Evolutionary conservation across 2,113 vertebrate species (phyloP).

Genomic region (Microcebus tavaratra): DNA sequence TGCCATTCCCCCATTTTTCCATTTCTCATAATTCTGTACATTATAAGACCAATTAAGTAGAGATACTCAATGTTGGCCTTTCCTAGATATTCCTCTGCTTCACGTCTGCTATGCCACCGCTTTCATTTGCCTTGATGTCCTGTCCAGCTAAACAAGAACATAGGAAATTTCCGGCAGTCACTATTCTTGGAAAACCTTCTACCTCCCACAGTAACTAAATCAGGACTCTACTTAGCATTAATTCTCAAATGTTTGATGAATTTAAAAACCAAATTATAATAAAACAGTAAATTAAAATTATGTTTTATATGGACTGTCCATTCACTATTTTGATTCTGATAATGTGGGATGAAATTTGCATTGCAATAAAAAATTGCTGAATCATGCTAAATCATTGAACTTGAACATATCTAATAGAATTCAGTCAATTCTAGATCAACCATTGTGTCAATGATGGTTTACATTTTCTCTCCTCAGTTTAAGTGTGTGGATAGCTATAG

Average conservation of each 20-base stretch:
- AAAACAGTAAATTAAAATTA: slow-evolving; percentile 5
- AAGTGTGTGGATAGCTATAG: neutral
- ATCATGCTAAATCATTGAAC: neutral
- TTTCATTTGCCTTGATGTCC: neutral
- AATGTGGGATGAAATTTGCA: neutral
- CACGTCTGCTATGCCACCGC: accelerated
- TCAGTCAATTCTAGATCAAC: neutral
- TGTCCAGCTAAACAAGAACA: neutral
- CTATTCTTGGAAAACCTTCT: neutral
- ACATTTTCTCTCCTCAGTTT: neutral
- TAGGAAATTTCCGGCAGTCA: neutral
- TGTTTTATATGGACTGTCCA: neutral
- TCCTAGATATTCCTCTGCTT: accelerated
- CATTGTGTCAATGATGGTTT: neutral
- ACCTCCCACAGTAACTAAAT: neutral
- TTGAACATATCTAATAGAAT: neutral
- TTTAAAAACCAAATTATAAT: neutral
- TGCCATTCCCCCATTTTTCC: neutral
- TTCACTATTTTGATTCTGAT: slow-evolving; percentile 1
- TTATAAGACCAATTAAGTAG: neutral
- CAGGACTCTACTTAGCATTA: neutral
- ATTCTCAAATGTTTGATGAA: neutral
- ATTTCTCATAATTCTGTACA: neutral
- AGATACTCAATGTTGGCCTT: neutral
- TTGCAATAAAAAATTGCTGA: neutral